These are phyloP conservation scores for Reticulitermes speratus DNA, from an alignment of 1,140 invertebrate genomes.

Conservation along the genomic window DNA sequence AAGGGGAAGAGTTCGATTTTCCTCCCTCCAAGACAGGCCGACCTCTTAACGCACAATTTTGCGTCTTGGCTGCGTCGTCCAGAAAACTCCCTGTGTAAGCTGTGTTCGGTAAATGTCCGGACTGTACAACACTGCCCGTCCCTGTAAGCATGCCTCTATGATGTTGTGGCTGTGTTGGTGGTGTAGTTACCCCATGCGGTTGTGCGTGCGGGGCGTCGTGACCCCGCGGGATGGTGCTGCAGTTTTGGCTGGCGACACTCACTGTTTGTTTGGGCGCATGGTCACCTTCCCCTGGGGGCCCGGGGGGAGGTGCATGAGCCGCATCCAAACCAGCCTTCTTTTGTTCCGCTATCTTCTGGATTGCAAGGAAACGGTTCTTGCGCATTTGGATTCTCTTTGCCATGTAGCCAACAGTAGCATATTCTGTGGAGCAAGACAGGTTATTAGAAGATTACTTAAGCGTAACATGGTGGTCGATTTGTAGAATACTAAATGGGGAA, in stretches of 20 bases:
- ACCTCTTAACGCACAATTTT: too few relatives aligned
- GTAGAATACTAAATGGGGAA: too few relatives aligned
- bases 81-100: too few relatives aligned
- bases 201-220: conserved; percentile 10
- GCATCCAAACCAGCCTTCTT: conserved; percentile 60
- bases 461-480: too few relatives aligned
- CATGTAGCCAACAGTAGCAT: conserved; percentile 93
- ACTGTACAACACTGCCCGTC: not conserved
- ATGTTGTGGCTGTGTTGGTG: not conserved
- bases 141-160: not conserved
- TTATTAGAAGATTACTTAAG: not conserved
- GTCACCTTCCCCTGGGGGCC: conserved; percentile 54
- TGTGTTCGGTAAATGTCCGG: too few relatives aligned
- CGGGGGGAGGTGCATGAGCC: conserved; percentile 35
- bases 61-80: too few relatives aligned
- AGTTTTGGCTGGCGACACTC: conserved; percentile 54
- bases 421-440: conserved; percentile 63
- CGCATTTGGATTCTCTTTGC: conserved; percentile 93
- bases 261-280: conserved; percentile 75
- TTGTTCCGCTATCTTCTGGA: conserved; percentile 87
- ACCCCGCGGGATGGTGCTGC: conserved; percentile 19
- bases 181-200: conserved; percentile 43
- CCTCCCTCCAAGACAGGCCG: too few relatives aligned
- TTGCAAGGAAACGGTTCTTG: conserved; percentile 82
- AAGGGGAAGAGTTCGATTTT: too few relatives aligned